Percentiles rank a stretch among this genome's conserved stretches.
phyloP scores from a whole-genome alignment of 2,888 invertebrate genomes.

The Notodonta dromedarius region DNA sequence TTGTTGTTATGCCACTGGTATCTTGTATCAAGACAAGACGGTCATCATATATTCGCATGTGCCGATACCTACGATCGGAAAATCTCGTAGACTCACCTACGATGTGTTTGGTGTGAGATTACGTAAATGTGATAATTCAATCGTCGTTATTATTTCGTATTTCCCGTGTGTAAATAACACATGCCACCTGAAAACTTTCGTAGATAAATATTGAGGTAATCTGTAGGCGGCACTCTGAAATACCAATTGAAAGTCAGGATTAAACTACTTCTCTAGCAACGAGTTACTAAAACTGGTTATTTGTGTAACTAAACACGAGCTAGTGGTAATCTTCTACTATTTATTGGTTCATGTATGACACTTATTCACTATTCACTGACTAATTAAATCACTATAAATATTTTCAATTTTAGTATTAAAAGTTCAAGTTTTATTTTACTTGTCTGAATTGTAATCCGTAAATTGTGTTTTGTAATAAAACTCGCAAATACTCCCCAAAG shows the following conservation, averaged over 20 bases:
- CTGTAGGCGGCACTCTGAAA: constrained; percentile 6
- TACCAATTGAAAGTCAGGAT: constrained; percentile 15
- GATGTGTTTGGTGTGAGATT: neutral
- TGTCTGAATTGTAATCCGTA: constrained; percentile 33
- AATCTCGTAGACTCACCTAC: neutral
- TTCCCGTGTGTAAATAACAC: neutral
- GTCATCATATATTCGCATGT: too few species aligned
- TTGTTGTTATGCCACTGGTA: too few species aligned
- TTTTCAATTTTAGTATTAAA: too few species aligned
- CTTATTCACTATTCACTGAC: too few species aligned
- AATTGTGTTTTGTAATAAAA: constrained; percentile 44
- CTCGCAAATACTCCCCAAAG: constrained; percentile 31
- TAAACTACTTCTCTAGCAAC: neutral
- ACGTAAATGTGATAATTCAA: neutral
- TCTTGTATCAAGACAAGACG: too few species aligned
- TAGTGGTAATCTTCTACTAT: too few species aligned
- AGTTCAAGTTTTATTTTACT: too few species aligned
- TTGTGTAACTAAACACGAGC: too few species aligned
- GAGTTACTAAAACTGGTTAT: too few species aligned
- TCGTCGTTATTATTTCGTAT: neutral
- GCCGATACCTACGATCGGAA: too few species aligned
- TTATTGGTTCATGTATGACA: too few species aligned
- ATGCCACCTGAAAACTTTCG: neutral
- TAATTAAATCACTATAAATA: too few species aligned
- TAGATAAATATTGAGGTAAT: neutral